These are phyloP conservation scores for Ennomos fuscantarius DNA, from an alignment of 2,888 invertebrate genomes.

Conservation along the genomic window DNA sequence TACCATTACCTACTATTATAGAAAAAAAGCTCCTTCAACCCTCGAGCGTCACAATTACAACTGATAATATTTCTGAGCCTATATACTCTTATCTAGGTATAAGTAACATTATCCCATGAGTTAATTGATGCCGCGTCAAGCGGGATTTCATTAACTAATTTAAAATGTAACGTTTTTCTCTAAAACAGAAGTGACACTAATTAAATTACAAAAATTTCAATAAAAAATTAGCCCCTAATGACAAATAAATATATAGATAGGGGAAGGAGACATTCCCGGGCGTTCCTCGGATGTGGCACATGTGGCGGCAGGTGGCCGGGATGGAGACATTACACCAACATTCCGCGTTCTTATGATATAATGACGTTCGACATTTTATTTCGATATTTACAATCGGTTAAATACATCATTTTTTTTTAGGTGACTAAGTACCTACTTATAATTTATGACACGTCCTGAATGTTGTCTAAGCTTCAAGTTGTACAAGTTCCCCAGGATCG, in stretches of 20 bases:
- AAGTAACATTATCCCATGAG: too few species aligned
- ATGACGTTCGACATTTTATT: neutral
- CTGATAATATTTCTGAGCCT: too few species aligned
- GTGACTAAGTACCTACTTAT: neutral
- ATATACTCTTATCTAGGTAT: too few species aligned
- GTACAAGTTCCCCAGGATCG: too few species aligned
- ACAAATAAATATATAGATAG: conserved; percentile 3
- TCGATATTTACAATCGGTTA: neutral
- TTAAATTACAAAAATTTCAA: conserved; percentile 14
- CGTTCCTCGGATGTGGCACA: conserved; percentile 9
- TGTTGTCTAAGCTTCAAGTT: too few species aligned
- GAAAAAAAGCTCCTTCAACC: too few species aligned
- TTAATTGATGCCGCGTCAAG: neutral
- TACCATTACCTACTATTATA: too few species aligned
- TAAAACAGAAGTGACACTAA: conserved; percentile 13
- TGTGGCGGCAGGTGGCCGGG: conserved; percentile 25
- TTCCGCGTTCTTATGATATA: conserved; percentile 2
- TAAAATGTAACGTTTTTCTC: conserved; percentile 3
- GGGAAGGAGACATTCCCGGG: conserved; percentile 19
- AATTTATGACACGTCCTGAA: too few species aligned
- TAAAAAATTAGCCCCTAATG: conserved; percentile 14
- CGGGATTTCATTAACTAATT: conserved; percentile 1
- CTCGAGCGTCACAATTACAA: too few species aligned
- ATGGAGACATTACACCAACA: conserved; percentile 12
- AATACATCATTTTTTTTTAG: neutral